Base-by-base conservation (phyloP, 2,113 vertebrate species). In the Macrotus californicus region DNA sequence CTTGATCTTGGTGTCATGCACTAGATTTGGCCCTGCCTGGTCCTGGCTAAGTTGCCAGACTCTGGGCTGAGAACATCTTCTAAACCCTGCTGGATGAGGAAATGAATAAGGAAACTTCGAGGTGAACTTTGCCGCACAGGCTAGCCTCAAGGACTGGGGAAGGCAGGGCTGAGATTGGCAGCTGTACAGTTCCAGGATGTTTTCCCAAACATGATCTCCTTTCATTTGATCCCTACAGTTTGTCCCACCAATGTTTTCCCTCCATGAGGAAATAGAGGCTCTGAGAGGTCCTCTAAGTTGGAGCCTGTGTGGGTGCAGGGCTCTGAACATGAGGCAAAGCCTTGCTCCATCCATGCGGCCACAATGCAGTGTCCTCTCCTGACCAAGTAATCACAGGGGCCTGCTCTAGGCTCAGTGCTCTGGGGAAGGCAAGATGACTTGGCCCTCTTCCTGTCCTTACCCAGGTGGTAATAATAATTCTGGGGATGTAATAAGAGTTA, bases 341-440 rank as follows among this genome's bases (percentile, higher is more conserved):
- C 75, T 24, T 4, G 3, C 10, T 48, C 59, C 34, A 13, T 3
- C 6, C 24, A 0, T 16, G 64, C 8, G 0, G 3, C 22, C 0
- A 4, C 12, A 39, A 5, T 19, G 50, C 39, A 7, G 13, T 52
- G 50, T 16, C 12, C 7, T 10, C 39, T 9, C 34, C 72, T 50
- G 69, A 3, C 19, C 56, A 31, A 50, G 56, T 6, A 12, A 13
- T 29, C 48, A 31, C 1, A 48, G 67, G 39, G 54, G 13, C 19
- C 34, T 7, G 22, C 29, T 75, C 89, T 24, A 8, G 64, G 76
- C 19, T 67, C 18, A 26, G 39, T 13, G 24, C 50, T 50, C 13
- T 2, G 7, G 8, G 72, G n/a, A 31, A 36, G 15, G 43, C 52
- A n/a, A 39, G 36, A 24, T 0, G 16, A 29, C 50, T 7, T 2